Percentiles rank a stretch among this genome's conserved stretches.
These are phyloP conservation scores for Pocota personata DNA, from an alignment of 2,888 invertebrate genomes.

Conservation along the genomic window DNA sequence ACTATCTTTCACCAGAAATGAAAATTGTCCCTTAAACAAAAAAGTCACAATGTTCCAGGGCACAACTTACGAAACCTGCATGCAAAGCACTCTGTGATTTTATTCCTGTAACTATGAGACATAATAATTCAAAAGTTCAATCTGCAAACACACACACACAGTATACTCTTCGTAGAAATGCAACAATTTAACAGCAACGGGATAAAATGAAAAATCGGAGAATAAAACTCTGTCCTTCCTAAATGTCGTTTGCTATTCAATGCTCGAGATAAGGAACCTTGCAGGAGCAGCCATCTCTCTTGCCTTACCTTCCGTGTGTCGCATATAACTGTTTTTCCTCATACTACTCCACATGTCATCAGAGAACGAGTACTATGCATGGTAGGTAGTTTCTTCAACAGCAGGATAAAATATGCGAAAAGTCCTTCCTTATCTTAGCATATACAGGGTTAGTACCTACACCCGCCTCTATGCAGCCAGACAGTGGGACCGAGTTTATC, in stretches of 20 bases:
- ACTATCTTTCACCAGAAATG: slow-evolving; percentile 17
- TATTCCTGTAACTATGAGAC: slow-evolving; percentile 55
- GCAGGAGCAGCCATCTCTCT: slow-evolving; percentile 12
- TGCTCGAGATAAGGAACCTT: slow-evolving; percentile 59
- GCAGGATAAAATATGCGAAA: slow-evolving; percentile 70
- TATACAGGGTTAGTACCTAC: slow-evolving; percentile 2
- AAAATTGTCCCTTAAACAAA: not conserved
- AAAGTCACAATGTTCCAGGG: slow-evolving; percentile 47
- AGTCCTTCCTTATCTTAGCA: slow-evolving; percentile 72
- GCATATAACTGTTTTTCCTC: slow-evolving; percentile 24
- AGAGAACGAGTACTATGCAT: not conserved
- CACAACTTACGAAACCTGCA: slow-evolving; percentile 49
- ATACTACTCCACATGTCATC: slow-evolving; percentile 55
- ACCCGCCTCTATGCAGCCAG: not conserved
- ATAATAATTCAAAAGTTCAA: slow-evolving; percentile 71
- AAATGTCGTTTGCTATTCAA: slow-evolving; percentile 70
- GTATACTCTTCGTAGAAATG: slow-evolving; percentile 30
- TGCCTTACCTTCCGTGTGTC: not conserved
- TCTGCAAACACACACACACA: slow-evolving; percentile 26
- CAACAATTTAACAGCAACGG: slow-evolving; percentile 60
- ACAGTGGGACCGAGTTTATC: not conserved
- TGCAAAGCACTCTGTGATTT: slow-evolving; percentile 54
- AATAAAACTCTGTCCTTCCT: slow-evolving; percentile 63
- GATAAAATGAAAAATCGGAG: slow-evolving; percentile 24
- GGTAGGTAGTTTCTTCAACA: slow-evolving; percentile 41